Conservation (phyloP, 1,140 invertebrate species). For the Metopolophium dirhodum region DNA sequence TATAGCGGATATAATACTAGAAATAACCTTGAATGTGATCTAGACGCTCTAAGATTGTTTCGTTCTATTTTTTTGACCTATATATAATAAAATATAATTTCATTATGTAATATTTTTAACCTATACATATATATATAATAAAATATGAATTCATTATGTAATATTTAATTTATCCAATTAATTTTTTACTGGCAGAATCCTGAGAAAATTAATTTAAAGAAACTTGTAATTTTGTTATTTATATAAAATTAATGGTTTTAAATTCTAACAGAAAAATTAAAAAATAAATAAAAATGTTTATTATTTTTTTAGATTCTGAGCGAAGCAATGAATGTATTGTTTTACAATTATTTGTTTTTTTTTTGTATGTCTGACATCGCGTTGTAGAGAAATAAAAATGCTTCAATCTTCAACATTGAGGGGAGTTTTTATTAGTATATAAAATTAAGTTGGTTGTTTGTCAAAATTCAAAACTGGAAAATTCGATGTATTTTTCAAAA, state of each 20-base stretch:
- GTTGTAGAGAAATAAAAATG: background rate
- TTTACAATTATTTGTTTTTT: background rate
- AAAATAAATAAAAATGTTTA: background rate
- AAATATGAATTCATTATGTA: background rate
- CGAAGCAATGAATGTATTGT: background rate
- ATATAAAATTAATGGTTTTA: too few relatives aligned
- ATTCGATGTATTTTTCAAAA: too few relatives aligned
- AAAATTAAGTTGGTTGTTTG: background rate
- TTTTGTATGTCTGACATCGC: background rate
- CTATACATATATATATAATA: background rate
- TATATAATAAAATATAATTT: background rate
- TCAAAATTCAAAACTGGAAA: too few relatives aligned
- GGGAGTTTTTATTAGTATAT: background rate
- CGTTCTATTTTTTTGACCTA: background rate
- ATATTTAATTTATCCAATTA: background rate
- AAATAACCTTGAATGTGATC: background rate
- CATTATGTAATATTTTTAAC: background rate
- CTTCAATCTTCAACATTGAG: background rate
- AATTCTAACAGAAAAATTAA: too few relatives aligned
- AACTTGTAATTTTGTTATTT: too few relatives aligned
- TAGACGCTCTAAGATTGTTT: background rate
- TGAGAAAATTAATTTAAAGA: background rate
- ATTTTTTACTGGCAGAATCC: background rate
- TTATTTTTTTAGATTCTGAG: background rate
- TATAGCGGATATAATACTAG: slow-evolving; percentile 9